phyloP scores from a whole-genome alignment of 2,888 invertebrate species.

The Petrolisthes cinctipes region DNA sequence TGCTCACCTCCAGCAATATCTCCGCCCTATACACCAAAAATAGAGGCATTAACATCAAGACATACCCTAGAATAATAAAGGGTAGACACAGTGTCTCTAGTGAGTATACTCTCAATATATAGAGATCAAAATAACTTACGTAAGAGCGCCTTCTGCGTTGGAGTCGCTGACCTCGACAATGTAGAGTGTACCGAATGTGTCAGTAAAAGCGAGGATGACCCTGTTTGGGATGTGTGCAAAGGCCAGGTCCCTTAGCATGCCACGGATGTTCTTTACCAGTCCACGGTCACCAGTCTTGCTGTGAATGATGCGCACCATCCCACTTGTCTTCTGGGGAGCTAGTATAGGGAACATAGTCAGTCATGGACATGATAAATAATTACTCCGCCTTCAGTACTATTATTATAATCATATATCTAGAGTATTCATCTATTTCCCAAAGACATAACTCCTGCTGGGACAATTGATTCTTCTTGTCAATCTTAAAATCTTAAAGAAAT shows the following conservation, averaged over 20 bases:
- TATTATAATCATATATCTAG: no score
- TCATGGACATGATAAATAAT: background rate
- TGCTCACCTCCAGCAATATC: constrained; percentile 79
- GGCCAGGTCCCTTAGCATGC: constrained; percentile 89
- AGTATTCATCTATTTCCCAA: no score
- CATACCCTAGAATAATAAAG: background rate
- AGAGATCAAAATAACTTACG: constrained; percentile 26
- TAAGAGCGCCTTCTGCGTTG: constrained; percentile 36
- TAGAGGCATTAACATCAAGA: background rate
- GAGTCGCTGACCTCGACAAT: constrained; percentile 78
- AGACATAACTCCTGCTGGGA: no score
- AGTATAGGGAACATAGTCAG: background rate
- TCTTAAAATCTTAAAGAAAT: no score
- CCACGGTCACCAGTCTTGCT: constrained; percentile 81
- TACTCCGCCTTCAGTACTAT: no score
- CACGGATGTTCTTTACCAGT: constrained; percentile 88
- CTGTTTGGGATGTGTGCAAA: constrained; percentile 87
- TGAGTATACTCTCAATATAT: background rate
- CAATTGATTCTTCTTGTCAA: background rate
- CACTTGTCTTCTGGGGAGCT: constrained; percentile 67
- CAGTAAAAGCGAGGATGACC: constrained; percentile 87
- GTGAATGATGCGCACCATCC: constrained; percentile 85
- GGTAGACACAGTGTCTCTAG: background rate
- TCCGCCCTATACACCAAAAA: constrained; percentile 41
- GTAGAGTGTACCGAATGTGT: constrained; percentile 85